Base-by-base conservation (phyloP, 2,797 vertebrate species). In the Percopsis omiscomaycus region DNA sequence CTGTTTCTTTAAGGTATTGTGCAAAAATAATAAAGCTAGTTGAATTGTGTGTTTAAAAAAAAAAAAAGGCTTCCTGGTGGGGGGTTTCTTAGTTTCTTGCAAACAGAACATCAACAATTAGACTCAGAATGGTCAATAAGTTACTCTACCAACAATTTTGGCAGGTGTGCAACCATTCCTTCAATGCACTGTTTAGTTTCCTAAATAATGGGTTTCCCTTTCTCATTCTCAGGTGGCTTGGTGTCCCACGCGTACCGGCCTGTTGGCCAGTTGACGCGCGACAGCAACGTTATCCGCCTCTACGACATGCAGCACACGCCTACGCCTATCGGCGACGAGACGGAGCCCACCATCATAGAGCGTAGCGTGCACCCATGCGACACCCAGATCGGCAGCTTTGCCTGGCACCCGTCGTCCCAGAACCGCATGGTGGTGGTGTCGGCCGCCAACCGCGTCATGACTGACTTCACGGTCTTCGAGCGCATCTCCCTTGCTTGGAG, bases 281-380 rank as follows among this genome's bases (percentile, higher is more conserved):
- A 99, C 87, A 98, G 95, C 85, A 97, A 97, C 78, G 93, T 99
- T 52, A 95, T 99, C 81, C 93, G 95, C 9, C 91, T 99, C 3
- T 99, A 99, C 50, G 97, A 99, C 90, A 99, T 99, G 98, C 98
- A 99, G 65, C 96, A 99, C 77, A 94, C 97, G 0, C 97, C 97
- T 3, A 95, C 96, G 0, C 96, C 97, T 46, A 96, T 98, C 47
- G 97, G 96, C 0, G 98, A 99, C 32, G 98, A 99, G 92, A 98
- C 95, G 0, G 98, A 99, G 86, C 98, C 98, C 15, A 98, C 96
- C 47, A 98, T 99, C 84, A 99, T 99, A n/a, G 98, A 99, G 84
- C 94, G 98, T 13, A 95, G 96, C 5, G 97, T 98, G 63, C 96
- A 98, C 1, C 96, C 97, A 0, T 96, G 96, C 54, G 95, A 97